A percentile compares a stretch with the other conserved stretches of the same genome.
These are phyloP conservation scores for Grammomys dolichurus DNA, from an alignment of 2,113 vertebrate genomes.

Conservation along the genomic window DNA sequence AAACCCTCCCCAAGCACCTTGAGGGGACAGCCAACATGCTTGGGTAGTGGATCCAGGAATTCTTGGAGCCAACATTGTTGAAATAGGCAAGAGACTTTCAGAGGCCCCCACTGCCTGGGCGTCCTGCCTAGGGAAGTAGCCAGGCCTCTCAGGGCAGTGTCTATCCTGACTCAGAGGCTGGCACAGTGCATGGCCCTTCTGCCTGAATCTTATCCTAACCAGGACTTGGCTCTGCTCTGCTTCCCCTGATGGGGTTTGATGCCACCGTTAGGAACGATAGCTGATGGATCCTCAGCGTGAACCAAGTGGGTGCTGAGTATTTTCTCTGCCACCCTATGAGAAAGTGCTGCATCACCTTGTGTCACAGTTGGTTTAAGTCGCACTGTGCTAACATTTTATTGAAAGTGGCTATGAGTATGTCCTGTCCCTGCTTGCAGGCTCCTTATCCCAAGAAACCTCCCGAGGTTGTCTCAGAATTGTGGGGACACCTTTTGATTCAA, in stretches of 20 bases:
- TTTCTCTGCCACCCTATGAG: background rate
- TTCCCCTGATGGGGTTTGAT: background rate
- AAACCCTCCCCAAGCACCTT: conserved; percentile 53
- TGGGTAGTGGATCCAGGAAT: conserved; percentile 66
- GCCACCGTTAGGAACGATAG: background rate
- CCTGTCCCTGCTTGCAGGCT: background rate
- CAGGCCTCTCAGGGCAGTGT: background rate
- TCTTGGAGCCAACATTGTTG: conserved; percentile 56
- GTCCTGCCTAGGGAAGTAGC: conserved; percentile 58
- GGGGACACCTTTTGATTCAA: background rate
- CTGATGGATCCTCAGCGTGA: background rate
- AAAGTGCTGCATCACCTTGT: background rate
- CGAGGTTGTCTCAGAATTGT: background rate
- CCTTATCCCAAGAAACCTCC: background rate
- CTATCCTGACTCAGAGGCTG: background rate
- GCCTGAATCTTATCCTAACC: background rate
- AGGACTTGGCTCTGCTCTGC: background rate
- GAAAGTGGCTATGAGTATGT: background rate
- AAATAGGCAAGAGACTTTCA: conserved; percentile 12
- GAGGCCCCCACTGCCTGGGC: conserved; percentile 49
- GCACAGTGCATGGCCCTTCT: background rate
- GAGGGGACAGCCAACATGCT: conserved; percentile 46
- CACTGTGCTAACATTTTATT: background rate
- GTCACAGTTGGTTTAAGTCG: background rate
- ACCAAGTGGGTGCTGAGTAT: accelerated